Conservation (phyloP, 1,140 invertebrate species). For the Drosophila ohnishii region DNA sequence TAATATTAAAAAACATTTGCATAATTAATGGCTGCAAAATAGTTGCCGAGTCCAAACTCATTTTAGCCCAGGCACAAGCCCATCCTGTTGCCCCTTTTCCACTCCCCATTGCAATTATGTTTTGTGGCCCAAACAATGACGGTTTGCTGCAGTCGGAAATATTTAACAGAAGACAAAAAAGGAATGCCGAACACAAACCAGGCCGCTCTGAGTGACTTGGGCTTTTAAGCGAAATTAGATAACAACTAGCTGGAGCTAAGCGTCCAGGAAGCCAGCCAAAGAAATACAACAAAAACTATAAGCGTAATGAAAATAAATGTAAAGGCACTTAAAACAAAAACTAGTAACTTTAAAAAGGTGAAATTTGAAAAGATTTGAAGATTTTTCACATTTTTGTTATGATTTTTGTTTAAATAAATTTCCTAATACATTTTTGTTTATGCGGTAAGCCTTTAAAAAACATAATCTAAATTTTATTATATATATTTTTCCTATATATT, state of each 20-base stretch:
- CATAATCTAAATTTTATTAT: too few species aligned
- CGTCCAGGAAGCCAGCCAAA: slow-evolving; percentile 34
- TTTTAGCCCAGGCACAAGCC: slow-evolving; percentile 21
- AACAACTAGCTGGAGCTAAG: slow-evolving; percentile 54
- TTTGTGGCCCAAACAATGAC: slow-evolving; percentile 61
- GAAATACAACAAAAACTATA: slow-evolving; percentile 23
- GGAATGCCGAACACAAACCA: slow-evolving; percentile 34
- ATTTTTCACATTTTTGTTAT: too few species aligned
- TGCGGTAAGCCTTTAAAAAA: too few species aligned
- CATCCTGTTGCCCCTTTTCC: slow-evolving; percentile 14
- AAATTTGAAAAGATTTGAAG: too few species aligned
- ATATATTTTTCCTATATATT: too few species aligned
- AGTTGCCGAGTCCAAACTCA: slow-evolving; percentile 37
- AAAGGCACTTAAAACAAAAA: slow-evolving; percentile 5
- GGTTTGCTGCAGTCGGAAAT: slow-evolving; percentile 71
- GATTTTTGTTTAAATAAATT: too few species aligned
- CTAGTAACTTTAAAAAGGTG: background rate
- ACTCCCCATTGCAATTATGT: slow-evolving; percentile 50
- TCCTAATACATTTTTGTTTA: too few species aligned
- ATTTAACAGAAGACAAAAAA: slow-evolving; percentile 57
- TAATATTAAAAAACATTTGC: slow-evolving; percentile 70
- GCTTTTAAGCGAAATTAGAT: slow-evolving; percentile 69
- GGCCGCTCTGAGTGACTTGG: slow-evolving; percentile 42
- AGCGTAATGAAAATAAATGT: slow-evolving; percentile 31
- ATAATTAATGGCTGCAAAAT: slow-evolving; percentile 74